Conservation (phyloP, 2,797 vertebrate genomes). For the Monodelphis domestica region DNA sequence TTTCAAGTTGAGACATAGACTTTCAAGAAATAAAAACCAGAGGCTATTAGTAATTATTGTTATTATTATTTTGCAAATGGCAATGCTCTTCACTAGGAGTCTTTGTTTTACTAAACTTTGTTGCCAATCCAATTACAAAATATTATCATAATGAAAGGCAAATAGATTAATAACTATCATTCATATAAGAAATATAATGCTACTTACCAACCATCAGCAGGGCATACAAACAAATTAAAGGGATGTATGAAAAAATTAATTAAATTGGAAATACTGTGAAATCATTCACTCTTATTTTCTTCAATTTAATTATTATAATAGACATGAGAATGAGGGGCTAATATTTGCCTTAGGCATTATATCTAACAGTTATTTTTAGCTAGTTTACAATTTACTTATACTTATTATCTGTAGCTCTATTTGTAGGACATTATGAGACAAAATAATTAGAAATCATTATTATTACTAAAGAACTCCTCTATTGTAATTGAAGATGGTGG, state of each 20-base stretch:
- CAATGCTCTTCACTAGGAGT: not conserved
- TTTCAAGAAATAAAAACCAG: not conserved
- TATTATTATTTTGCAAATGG: not conserved
- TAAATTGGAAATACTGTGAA: conserved; percentile 50
- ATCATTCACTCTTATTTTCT: conserved; percentile 34
- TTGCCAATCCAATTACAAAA: not conserved
- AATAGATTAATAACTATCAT: not conserved
- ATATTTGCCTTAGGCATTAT: not conserved
- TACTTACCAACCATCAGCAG: conserved; percentile 61
- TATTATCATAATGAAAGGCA: not conserved
- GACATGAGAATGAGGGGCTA: not conserved
- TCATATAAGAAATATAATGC: conserved; percentile 42
- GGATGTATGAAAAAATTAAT: conserved; percentile 52
- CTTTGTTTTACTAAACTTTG: conserved; percentile 26
- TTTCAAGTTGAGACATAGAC: not conserved
- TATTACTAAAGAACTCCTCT: not conserved
- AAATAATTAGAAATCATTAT: not conserved
- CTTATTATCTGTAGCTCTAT: not conserved
- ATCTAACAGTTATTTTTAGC: not conserved
- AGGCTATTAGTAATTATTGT: not conserved
- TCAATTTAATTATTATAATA: conserved; percentile 27
- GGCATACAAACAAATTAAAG: conserved; percentile 64
- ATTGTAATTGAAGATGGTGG: not conserved
- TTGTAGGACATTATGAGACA: not conserved
- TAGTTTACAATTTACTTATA: not conserved